Percentiles rank a stretch among this genome's conserved stretches.
These are phyloP conservation scores for Chloroceryle amazona DNA, from an alignment of 2,797 vertebrate genomes.

Conservation along the genomic window DNA sequence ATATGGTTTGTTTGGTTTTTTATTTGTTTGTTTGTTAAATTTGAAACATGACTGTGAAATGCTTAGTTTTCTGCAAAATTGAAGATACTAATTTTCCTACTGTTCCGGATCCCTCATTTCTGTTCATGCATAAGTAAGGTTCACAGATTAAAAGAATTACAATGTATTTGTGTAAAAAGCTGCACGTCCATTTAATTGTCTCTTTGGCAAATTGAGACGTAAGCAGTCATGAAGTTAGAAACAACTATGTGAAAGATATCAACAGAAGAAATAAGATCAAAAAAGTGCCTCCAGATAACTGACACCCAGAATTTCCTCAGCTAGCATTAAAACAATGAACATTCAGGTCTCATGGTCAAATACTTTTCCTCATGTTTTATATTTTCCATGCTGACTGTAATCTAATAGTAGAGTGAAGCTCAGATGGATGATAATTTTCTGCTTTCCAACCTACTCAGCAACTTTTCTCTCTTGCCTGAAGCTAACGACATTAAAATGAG, in stretches of 20 bases:
- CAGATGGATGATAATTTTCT: background rate
- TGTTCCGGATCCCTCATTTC: background rate
- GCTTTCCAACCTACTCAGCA: constrained; percentile 2
- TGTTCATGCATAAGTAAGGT: background rate
- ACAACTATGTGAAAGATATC: background rate
- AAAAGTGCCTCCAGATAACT: background rate
- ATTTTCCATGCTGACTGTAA: background rate
- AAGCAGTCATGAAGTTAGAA: background rate
- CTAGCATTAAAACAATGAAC: background rate
- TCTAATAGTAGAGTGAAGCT: background rate
- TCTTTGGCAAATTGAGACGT: background rate
- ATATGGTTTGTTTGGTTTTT: background rate
- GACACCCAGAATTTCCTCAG: background rate
- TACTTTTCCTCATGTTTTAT: background rate
- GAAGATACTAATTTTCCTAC: background rate
- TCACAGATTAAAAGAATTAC: background rate
- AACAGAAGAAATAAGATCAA: background rate
- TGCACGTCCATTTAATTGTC: background rate
- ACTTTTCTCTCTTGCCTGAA: background rate
- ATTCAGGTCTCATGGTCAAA: background rate
- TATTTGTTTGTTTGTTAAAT: background rate
- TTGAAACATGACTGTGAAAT: constrained; percentile 11
- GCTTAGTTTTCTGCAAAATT: background rate
- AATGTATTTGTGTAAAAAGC: background rate
- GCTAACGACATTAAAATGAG: background rate